These are phyloP conservation scores for Trichomalopsis sarcophagae DNA, from an alignment of 1,140 invertebrate genomes.

Conservation along the genomic window DNA sequence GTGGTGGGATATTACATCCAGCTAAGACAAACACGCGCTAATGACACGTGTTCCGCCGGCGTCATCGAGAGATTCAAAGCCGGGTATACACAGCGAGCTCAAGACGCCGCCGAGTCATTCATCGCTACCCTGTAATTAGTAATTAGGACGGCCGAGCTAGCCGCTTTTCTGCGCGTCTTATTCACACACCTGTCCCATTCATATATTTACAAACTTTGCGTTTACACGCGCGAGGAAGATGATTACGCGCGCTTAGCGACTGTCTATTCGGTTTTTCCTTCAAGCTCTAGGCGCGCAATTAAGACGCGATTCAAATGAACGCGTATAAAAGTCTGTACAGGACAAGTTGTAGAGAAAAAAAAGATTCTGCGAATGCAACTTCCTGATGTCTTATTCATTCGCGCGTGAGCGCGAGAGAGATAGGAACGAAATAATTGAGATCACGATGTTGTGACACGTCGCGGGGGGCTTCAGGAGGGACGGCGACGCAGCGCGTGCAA, in stretches of 20 bases:
- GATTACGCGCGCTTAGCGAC: not conserved
- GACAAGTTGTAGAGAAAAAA: not conserved
- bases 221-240: not conserved
- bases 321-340: no score
- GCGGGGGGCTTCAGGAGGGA: slow-evolving; percentile 21
- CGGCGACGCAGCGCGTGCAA: slow-evolving; percentile 13
- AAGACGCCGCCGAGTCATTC: not conserved
- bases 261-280: no score
- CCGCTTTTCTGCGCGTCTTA: not conserved
- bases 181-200: not conserved
- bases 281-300: not conserved
- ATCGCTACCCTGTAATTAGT: not conserved
- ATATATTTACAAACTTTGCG: not conserved
- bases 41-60: not conserved
- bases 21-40: slow-evolving; percentile 13
- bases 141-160: not conserved
- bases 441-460: slow-evolving; percentile 60
- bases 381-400: slow-evolving; percentile 42
- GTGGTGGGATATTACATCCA: not conserved
- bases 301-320: not conserved
- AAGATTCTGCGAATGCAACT: not conserved
- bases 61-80: not conserved
- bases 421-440: slow-evolving; percentile 37
- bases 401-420: slow-evolving; percentile 2
- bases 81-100: not conserved